Evolutionary conservation across 2,797 vertebrate species (phyloP), one percentile per base, ranked within the genome.

Genomic region (Apogon talboti): DNA sequence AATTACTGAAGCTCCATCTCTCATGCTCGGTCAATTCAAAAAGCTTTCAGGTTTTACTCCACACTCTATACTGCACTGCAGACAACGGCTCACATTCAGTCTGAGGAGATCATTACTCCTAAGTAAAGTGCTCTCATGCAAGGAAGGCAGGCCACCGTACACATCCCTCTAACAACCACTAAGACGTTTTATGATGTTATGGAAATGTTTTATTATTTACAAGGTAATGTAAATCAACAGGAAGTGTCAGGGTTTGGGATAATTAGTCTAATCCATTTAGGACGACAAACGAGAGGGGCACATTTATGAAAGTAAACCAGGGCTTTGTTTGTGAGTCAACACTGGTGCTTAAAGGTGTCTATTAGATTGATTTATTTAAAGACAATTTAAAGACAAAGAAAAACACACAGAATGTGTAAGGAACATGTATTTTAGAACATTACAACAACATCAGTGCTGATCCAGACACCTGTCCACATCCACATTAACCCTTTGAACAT

Each of bases 1-100:
- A 85, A 88, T 84, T 87, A 89, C 87, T 79, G 66, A 84, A 75
- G 79, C 75, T 78, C 24, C n/a, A 62, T 74, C 76, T 75, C 67
- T 82, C 69, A 40, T 49, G 83, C 75, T 82, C 41, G 48, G 64
- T 52, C 71, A 76, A 76, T 84, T 87, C 71, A 87, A 80, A 87
- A 91, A 79, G 81, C 83, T 83, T 85, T 87, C 79, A 68, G 46
- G 56, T 71, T 79, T 83, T 76, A 62, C 67, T 70, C 55, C 6
- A 58, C 19, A 18, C 66, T 74, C 59, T 60, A 65, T 50, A 55
- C 55, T 41, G 76, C 71, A 60, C 28, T 8, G 55, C 53, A 66
- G 82, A 80, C 66, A 53, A 43, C 45, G 56, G 56, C 71, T 71
- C 57, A 61, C 49, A 37, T 41, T 24, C 56, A 55, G 71, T 67